Percentiles rank a stretch among this genome's conserved stretches.
These are phyloP conservation scores for Melanaphis sacchari DNA, from an alignment of 1,140 invertebrate species.

Conservation along the genomic window DNA sequence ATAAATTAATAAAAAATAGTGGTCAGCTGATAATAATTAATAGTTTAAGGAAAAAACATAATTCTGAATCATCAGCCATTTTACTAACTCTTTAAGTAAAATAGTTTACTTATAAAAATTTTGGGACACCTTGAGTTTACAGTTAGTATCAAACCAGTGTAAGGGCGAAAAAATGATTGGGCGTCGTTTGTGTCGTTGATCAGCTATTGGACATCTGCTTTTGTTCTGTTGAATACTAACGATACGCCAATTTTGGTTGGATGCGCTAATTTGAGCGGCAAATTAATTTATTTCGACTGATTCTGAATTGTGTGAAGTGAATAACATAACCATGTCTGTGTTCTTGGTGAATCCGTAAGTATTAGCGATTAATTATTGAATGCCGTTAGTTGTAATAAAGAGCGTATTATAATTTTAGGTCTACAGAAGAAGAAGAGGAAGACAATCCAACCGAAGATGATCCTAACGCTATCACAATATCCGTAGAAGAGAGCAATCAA, in stretches of 20 bases:
- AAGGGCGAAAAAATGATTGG: constrained; percentile 39
- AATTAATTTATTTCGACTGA: constrained; percentile 25
- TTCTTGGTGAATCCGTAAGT: constrained; percentile 58
- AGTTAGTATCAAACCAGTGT: constrained; percentile 8
- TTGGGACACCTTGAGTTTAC: neutral
- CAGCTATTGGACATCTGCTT: constrained; percentile 49
- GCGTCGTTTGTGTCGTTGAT: constrained; percentile 49
- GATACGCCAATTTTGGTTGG: constrained; percentile 55
- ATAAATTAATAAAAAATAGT: neutral
- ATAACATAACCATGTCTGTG: constrained; percentile 32
- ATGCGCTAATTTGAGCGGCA: constrained; percentile 53
- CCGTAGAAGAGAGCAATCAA: constrained; percentile 50
- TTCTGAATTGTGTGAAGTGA: neutral
- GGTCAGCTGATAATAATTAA: neutral
- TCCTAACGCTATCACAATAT: constrained; percentile 52
- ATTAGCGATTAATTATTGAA: neutral
- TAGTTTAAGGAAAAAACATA: neutral
- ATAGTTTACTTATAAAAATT: neutral
- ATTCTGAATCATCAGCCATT: neutral
- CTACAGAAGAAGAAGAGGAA: constrained; percentile 57
- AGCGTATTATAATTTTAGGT: constrained; percentile 1
- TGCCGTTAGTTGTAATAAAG: neutral
- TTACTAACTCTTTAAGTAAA: neutral
- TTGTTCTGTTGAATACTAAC: constrained; percentile 34
- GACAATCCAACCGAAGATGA: constrained; percentile 48